Conservation (phyloP, 2,888 invertebrate species). For the Prosopocoilus inquinatus region DNA sequence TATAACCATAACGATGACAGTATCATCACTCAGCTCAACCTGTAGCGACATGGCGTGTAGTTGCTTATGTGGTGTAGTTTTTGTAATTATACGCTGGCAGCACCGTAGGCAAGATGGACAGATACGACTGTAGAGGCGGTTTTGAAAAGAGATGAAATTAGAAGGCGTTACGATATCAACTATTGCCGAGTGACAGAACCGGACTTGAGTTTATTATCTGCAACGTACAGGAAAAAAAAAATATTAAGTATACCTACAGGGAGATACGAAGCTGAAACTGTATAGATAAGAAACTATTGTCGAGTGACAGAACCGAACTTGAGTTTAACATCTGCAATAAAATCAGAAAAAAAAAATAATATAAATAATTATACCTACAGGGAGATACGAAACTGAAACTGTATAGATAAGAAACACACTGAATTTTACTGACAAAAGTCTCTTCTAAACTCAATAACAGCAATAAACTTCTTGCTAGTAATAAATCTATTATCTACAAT, state of each 20-base stretch:
- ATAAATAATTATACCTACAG: neutral
- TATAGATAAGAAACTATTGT: neutral
- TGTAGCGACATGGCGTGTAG: too few species aligned
- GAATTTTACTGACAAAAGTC: too few species aligned
- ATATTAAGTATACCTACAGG: neutral
- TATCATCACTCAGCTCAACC: too few species aligned
- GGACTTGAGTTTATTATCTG: constrained; percentile 1
- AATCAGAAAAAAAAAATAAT: neutral
- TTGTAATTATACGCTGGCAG: neutral
- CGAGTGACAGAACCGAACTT: constrained; percentile 2
- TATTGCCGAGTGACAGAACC: neutral
- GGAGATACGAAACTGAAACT: neutral
- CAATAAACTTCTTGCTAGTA: too few species aligned
- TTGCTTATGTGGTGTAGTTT: neutral
- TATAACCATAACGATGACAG: too few species aligned
- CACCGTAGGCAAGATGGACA: neutral
- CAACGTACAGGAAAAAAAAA: neutral
- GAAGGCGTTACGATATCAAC: constrained; percentile 13
- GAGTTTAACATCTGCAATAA: neutral
- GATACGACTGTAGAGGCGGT: constrained; percentile 7
- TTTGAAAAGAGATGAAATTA: constrained; percentile 14
- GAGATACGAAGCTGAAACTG: neutral
- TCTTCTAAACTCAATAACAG: too few species aligned
- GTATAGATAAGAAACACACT: neutral
- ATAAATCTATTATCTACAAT: too few species aligned